Base-by-base conservation (phyloP, 1,140 invertebrate genomes). In the Delia radicum region DNA sequence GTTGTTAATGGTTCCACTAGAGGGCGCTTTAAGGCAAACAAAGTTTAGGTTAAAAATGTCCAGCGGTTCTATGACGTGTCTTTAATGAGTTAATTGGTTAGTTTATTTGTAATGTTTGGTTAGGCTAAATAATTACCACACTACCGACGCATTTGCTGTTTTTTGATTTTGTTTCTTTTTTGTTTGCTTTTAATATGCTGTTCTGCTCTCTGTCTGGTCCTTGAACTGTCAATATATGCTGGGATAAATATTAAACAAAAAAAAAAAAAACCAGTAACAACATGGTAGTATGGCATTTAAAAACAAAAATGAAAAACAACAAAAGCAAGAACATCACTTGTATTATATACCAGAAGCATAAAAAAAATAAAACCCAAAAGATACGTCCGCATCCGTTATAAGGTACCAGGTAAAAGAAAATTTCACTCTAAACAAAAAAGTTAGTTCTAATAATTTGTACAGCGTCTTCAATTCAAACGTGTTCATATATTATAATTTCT, bases 141-240 rank as follows among this genome's bases (percentile, higher is more conserved):
- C n/a, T n/a, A n/a, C n/a, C 13, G 33, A 37, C 33, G 33, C 8
- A 10, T 48, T 21, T 63, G 55, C 31, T 74, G 61, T 75, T 26
- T 33, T 37, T 13, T 31, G 27, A 4, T 63, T 74, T 21, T 42
- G 21, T 8, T 31, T n/a, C n/a, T n/a, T 63, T 74, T 24, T 31
- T 18, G 0, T 63, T 29, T 42, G 18, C 13, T 63, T 33, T 74
- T 73, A 28, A 21, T 37, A 18, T 37, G n/a, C 24, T 65, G 42
- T 29, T 31, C 26, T 37, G 12, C 28, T 76, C 72, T 73, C 71
- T 73, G 3, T 48, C 76, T 77, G 76, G 76, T 77, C 76, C 76
- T 77, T 77, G 76, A 77, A 77, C 76, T 77, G 76, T 77, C 76
- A 77, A 77, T 77, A 77, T 69, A 33, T 69, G 65, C 29, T 18